Evolutionary conservation across 2,888 invertebrate species (phyloP).

Genomic region (Halocaridina rubra): DNA sequence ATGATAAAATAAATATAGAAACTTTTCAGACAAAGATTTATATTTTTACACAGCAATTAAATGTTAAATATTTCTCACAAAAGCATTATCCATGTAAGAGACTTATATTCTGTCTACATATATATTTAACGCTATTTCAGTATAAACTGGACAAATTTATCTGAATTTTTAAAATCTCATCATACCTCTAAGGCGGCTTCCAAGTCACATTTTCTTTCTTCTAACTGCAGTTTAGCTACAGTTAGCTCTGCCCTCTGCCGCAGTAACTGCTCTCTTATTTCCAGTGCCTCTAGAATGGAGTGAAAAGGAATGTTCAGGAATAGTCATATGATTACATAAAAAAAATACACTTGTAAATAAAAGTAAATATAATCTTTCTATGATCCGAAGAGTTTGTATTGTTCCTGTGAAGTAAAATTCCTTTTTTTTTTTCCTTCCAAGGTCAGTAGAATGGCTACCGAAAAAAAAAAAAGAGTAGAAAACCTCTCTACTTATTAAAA

Average conservation of each 20-base stretch:
- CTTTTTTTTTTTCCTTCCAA: too few relatives aligned
- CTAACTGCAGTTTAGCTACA: slow-evolving; percentile 46
- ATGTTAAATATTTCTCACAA: not conserved
- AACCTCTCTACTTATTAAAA: too few relatives aligned
- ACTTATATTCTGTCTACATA: not conserved
- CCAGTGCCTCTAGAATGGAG: slow-evolving; percentile 49
- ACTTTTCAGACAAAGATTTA: not conserved
- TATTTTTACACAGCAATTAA: not conserved
- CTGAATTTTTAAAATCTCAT: not conserved
- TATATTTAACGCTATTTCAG: not conserved
- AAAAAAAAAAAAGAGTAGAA: too few relatives aligned
- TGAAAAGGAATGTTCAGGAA: too few relatives aligned
- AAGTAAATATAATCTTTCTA: too few relatives aligned
- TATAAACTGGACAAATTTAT: not conserved
- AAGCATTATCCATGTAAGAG: not conserved
- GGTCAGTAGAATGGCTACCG: too few relatives aligned
- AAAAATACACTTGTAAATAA: too few relatives aligned
- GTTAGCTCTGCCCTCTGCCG: slow-evolving; percentile 52
- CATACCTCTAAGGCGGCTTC: slow-evolving; percentile 32
- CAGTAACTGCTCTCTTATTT: slow-evolving; percentile 30
- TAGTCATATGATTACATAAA: not conserved
- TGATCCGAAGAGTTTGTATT: too few relatives aligned
- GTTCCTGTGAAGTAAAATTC: too few relatives aligned
- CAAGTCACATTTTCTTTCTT: slow-evolving; percentile 35
- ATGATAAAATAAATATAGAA: too few relatives aligned